Evolutionary conservation across 2,797 vertebrate genomes (phyloP).

Genomic region (Apogon hyalosoma): DNA sequence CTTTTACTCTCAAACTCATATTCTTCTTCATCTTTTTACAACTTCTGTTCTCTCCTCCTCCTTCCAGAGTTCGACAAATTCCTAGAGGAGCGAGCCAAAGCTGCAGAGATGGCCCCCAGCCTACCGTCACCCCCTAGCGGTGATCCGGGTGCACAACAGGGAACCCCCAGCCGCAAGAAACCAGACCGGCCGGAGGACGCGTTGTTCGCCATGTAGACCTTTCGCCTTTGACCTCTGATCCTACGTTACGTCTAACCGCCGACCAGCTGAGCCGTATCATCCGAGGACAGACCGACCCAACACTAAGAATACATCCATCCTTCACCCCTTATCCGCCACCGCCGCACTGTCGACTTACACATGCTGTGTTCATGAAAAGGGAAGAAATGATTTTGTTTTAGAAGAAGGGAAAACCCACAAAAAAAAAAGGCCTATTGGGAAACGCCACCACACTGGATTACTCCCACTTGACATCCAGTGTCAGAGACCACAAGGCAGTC

Average conservation of each 20-base stretch:
- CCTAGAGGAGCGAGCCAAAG: conserved; percentile 97
- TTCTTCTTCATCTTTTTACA: neutral
- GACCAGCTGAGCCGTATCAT: conserved; percentile 57
- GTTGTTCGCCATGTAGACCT: conserved; percentile 90
- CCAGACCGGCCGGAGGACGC: conserved; percentile 88
- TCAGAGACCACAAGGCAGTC: conserved; percentile 37
- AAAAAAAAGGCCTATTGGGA: conserved; percentile 29
- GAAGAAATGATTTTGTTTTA: conserved; percentile 17
- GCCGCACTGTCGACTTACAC: conserved; percentile 30
- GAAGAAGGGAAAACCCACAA: conserved; percentile 17
- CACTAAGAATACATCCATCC: conserved; percentile 46
- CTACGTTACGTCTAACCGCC: conserved; percentile 34
- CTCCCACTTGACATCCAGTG: conserved; percentile 12
- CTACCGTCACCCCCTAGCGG: conserved; percentile 89
- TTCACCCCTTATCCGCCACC: conserved; percentile 14
- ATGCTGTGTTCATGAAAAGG: conserved; percentile 3
- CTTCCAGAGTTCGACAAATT: conserved; percentile 97
- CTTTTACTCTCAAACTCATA: neutral
- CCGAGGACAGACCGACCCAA: conserved; percentile 52
- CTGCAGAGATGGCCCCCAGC: conserved; percentile 90
- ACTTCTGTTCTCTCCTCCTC: neutral
- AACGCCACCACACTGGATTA: conserved; percentile 3
- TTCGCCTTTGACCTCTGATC: conserved; percentile 27
- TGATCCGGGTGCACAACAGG: conserved; percentile 77
- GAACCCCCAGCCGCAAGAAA: conserved; percentile 88